Percentiles rank a stretch among this genome's conserved stretches.
Evolutionary conservation across 2,797 vertebrate genomes (phyloP).

Genomic region (Paguma larvata): DNA sequence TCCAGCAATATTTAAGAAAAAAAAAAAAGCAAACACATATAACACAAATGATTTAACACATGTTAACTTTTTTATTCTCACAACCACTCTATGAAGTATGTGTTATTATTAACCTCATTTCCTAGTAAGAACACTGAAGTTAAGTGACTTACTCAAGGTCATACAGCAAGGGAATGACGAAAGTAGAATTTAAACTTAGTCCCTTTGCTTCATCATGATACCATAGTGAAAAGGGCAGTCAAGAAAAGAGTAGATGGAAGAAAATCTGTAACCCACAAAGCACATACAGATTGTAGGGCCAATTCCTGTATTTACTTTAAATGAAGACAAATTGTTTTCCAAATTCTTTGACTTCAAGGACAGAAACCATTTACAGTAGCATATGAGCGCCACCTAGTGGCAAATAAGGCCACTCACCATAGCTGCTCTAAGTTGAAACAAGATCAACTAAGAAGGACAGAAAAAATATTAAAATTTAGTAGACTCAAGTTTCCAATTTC

Average conservation of each 20-base stretch:
- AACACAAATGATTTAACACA: neutral
- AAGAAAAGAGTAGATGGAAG: neutral
- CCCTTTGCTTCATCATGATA: neutral
- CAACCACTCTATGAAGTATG: neutral
- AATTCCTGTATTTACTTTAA: slow-evolving; percentile 56
- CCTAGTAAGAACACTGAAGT: neutral
- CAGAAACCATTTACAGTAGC: neutral
- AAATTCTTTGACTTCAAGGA: neutral
- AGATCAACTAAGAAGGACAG: neutral
- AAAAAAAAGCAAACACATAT: neutral
- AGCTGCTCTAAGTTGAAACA: neutral
- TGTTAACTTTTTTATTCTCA: neutral
- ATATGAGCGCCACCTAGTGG: slow-evolving; percentile 64
- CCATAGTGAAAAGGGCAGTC: neutral
- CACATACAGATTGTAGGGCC: neutral
- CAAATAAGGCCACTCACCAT: neutral
- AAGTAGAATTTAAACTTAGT: neutral
- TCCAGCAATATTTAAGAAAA: too few relatives aligned
- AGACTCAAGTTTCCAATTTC: neutral
- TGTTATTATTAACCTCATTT: neutral
- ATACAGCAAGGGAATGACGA: rapidly evolving
- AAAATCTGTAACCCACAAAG: neutral
- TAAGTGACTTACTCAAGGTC: neutral
- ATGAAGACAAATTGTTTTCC: slow-evolving; percentile 63
- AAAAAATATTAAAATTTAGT: neutral